phyloP scores from a whole-genome alignment of 1,140 invertebrate species.

The Melitaea cinxia region DNA sequence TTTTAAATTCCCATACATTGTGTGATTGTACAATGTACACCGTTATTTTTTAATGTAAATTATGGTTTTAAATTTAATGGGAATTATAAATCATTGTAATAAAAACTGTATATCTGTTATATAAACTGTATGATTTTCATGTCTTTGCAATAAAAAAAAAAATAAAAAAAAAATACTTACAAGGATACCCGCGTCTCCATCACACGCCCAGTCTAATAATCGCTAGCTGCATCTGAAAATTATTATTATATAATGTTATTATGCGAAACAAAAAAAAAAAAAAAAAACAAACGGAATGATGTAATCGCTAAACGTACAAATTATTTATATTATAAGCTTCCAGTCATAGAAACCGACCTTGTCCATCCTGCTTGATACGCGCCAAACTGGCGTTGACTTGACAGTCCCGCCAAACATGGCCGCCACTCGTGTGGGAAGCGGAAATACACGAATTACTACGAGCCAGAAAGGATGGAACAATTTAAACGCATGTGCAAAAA shows the following conservation, averaged over 20 bases:
- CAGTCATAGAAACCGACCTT: conserved; percentile 67
- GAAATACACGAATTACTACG: conserved; percentile 78
- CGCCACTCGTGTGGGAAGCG: conserved; percentile 77
- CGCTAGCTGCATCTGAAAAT: conserved; percentile 51
- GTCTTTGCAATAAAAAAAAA: background rate
- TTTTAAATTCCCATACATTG: conserved; percentile 4
- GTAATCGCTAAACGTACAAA: conserved; percentile 29
- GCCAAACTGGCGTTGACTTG: conserved; percentile 78
- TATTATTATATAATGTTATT: conserved; percentile 39
- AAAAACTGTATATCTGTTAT: background rate
- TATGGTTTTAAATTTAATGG: background rate
- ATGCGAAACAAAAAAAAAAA: conserved; percentile 16
- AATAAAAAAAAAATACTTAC: conserved; percentile 17
- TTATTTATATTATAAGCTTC: conserved; percentile 50
- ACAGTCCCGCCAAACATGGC: conserved; percentile 80
- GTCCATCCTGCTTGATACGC: conserved; percentile 72
- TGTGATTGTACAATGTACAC: background rate
- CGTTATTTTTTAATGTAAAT: conserved; percentile 1
- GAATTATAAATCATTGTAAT: background rate
- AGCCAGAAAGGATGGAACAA: conserved; percentile 73
- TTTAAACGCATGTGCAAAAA: conserved; percentile 64
- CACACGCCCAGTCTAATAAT: background rate
- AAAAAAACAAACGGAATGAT: conserved; percentile 5
- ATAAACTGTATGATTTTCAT: background rate
- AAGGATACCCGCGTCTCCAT: conserved; percentile 1